phyloP scores from a whole-genome alignment of 2,113 vertebrate genomes.

The Brachirus orientalis region DNA sequence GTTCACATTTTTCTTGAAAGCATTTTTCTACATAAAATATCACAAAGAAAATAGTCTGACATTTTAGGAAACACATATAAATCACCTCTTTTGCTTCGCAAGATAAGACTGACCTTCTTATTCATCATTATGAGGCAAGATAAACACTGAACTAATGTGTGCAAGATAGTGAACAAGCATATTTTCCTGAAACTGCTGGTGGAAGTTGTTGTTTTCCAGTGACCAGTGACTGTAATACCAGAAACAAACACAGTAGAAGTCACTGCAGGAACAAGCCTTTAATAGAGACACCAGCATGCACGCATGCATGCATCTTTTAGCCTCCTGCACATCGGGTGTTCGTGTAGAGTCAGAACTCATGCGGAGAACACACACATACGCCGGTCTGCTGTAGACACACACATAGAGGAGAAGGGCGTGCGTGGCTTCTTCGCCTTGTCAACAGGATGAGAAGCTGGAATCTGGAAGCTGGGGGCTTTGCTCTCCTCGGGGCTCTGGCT shows the following conservation, averaged over 20 bases:
- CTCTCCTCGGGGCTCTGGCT: slow-evolving; percentile 55
- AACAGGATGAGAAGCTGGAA: slow-evolving; percentile 72
- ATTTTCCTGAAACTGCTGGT: too few relatives aligned
- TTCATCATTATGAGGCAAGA: too few relatives aligned
- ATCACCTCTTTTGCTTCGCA: too few relatives aligned
- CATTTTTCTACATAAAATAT: too few relatives aligned
- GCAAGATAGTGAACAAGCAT: too few relatives aligned
- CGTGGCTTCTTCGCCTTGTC: slow-evolving; percentile 57
- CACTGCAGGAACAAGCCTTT: slow-evolving; percentile 16
- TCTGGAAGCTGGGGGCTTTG: slow-evolving; percentile 56
- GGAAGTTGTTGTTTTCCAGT: too few relatives aligned
- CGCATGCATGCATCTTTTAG: slow-evolving; percentile 44
- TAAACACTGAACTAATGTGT: too few relatives aligned
- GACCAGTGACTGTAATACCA: background rate
- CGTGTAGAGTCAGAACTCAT: slow-evolving; percentile 41
- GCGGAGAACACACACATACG: slow-evolving; percentile 30
- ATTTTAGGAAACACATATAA: too few relatives aligned
- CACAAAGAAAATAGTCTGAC: too few relatives aligned
- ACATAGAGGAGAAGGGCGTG: slow-evolving; percentile 43
- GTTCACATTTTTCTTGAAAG: too few relatives aligned
- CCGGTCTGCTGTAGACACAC: slow-evolving; percentile 4
- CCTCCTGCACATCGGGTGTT: slow-evolving; percentile 52
- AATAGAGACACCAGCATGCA: slow-evolving; percentile 39
- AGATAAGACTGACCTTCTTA: too few relatives aligned
- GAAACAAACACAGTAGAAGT: background rate